Evolutionary conservation across 2,888 invertebrate genomes (phyloP).

Genomic region (Mesochorus sp.): DNA sequence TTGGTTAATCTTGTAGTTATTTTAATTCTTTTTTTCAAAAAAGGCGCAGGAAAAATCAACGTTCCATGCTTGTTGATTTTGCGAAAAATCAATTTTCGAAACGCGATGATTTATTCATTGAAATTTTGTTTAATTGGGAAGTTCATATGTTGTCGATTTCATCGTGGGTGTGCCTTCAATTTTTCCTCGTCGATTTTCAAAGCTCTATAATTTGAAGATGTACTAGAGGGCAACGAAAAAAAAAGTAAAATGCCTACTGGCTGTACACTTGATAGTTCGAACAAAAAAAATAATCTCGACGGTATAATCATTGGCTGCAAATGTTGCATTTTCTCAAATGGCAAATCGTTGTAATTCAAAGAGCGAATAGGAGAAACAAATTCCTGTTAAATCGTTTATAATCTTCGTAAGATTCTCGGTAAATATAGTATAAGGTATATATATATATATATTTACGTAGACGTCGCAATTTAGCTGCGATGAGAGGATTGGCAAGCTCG

Average conservation of each 20-base stretch:
- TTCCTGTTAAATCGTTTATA: conserved; percentile 36
- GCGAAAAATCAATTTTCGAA: too few relatives aligned
- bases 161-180: too few relatives aligned
- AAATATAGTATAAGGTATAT: conserved; percentile 43
- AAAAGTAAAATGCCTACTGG: background rate
- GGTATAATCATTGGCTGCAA: conserved; percentile 7
- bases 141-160: too few relatives aligned
- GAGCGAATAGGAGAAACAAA: conserved; percentile 35
- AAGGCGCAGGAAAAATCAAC: too few relatives aligned
- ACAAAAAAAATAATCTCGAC: background rate
- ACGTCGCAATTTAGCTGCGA: conserved; percentile 2
- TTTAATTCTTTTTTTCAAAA: too few relatives aligned
- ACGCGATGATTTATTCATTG: too few relatives aligned
- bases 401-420: conserved; percentile 48
- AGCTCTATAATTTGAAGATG: too few relatives aligned
- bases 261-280: background rate
- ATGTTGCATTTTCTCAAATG: conserved; percentile 4
- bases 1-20: too few relatives aligned
- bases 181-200: too few relatives aligned
- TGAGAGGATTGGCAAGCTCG: background rate
- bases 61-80: too few relatives aligned
- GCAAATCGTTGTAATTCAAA: conserved; percentile 1
- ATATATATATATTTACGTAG: conserved; percentile 27
- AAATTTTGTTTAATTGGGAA: too few relatives aligned
- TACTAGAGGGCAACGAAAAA: too few relatives aligned